phyloP scores from a whole-genome alignment of 2,797 vertebrate species.

The Austrolebias charrua region DNA sequence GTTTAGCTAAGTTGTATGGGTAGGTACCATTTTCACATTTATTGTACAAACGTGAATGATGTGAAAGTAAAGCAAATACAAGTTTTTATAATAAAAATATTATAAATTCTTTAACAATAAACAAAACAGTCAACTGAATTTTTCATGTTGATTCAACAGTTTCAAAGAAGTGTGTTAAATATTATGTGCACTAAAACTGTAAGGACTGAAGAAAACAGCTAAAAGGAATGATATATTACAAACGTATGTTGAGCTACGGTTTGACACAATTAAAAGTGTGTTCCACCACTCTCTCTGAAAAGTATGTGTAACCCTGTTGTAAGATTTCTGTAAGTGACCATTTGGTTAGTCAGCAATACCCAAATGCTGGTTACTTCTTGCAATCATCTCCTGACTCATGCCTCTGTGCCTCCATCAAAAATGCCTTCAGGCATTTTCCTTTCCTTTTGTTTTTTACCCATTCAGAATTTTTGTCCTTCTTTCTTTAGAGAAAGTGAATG shows the following conservation, averaged over 20 bases:
- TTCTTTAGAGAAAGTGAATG: slow-evolving; percentile 62
- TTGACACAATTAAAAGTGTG: slow-evolving; percentile 26
- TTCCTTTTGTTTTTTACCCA: slow-evolving; percentile 61
- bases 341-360: slow-evolving; percentile 62
- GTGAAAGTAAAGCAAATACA: not conserved
- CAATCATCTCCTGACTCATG: slow-evolving; percentile 67
- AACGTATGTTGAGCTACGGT: slow-evolving; percentile 24
- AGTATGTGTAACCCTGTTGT: slow-evolving; percentile 63
- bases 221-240: not conserved
- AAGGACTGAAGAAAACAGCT: slow-evolving; percentile 15
- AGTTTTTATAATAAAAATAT: too few species aligned
- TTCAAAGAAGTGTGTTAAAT: not conserved
- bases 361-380: slow-evolving; percentile 52
- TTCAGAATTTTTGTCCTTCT: slow-evolving; percentile 58
- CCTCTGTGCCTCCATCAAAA: slow-evolving; percentile 33
- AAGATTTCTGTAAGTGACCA: slow-evolving; percentile 68
- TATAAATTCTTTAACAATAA: too few species aligned
- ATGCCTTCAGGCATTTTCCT: slow-evolving; percentile 53
- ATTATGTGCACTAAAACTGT: too few species aligned
- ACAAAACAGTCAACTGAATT: too few species aligned
- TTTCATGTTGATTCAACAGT: too few species aligned
- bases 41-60: not conserved
- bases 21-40: not conserved
- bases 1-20: not conserved
- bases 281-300: slow-evolving; percentile 24